Evolutionary conservation across 2,888 invertebrate genomes (phyloP), one percentile per base, ranked within the genome.

Genomic region (Octonoba sinensis): DNA sequence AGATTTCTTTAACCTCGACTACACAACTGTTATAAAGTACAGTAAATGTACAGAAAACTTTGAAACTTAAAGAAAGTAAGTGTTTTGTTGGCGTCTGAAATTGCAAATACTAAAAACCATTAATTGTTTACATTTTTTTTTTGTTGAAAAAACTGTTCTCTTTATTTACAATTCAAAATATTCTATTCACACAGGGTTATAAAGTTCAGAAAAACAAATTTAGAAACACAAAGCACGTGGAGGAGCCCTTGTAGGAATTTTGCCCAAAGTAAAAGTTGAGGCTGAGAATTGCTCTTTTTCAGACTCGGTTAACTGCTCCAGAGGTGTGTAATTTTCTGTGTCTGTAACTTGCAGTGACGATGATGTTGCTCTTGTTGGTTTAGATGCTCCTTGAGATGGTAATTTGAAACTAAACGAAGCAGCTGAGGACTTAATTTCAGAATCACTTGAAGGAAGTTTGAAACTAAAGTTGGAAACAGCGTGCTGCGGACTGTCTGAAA

Each of bases 271-370:
- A 54, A 82, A 82, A 18, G 81, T 82, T 12, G 69, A 65, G n/a
- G 81, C 74, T 24, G 49, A 65, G 59, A 75, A 74, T 22, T 82
- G 81, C 22, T 82, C 70, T 57, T 75, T 82, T 22, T 82, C 81
- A 18, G 65, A 36, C n/a, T 49, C 57, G 8, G 74, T 69, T 16
- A 82, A 15, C 12, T 20, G 27, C 12, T 74, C 81, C 13, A 71
- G 44, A n/a, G 74, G 57, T 11, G 70, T 70, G 51, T 82, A 82
- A 54, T 65, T 75, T 16, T 57, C 18, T 24, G 18, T 16, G 15
- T 22, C 57, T 16, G 16, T 20, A 18, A 13, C 54, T 22, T 54
- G 72, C 12, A 16, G 56, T 15, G 44, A 1, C 3, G 6, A 57
- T 8, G 27, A 27, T 11, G 18, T n/a, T 20, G 24, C 8, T 18